These are phyloP conservation scores for Epistrophe eligans DNA, from an alignment of 2,888 invertebrate genomes.

Conservation along the genomic window DNA sequence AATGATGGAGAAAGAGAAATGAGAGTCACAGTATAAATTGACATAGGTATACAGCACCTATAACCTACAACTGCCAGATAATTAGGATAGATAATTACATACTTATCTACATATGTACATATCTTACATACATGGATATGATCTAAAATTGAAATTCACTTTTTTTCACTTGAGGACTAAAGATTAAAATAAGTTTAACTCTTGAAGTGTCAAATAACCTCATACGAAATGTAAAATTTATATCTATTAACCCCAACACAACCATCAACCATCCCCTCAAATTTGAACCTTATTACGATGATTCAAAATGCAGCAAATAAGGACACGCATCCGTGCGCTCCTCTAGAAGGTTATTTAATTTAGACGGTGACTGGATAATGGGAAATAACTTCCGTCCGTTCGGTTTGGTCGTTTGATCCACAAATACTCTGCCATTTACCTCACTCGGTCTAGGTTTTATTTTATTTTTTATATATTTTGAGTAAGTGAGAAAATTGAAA, in stretches of 20 bases:
- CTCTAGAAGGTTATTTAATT: conserved; percentile 62
- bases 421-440: not conserved
- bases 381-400: conserved; percentile 71
- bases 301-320: conserved; percentile 60
- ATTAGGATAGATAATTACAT: conserved; percentile 6
- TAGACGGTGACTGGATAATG: conserved; percentile 60
- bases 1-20: not conserved
- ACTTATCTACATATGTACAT: not conserved
- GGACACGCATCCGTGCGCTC: conserved; percentile 64
- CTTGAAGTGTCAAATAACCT: conserved; percentile 3
- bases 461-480: no score
- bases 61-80: not conserved
- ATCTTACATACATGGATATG: not conserved
- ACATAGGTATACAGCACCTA: not conserved
- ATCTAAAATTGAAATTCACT: conserved; percentile 1
- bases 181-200: conserved; percentile 15
- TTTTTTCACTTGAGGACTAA: not conserved
- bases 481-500: conserved; percentile 54
- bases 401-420: conserved; percentile 33
- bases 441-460: conserved; percentile 24
- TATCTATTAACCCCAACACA: conserved; percentile 22
- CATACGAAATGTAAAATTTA: not conserved
- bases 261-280: not conserved
- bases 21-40: not conserved
- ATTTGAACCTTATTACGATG: conserved; percentile 34